phyloP scores from a whole-genome alignment of 2,888 invertebrate species.

The Scaptomyza reducta region DNA sequence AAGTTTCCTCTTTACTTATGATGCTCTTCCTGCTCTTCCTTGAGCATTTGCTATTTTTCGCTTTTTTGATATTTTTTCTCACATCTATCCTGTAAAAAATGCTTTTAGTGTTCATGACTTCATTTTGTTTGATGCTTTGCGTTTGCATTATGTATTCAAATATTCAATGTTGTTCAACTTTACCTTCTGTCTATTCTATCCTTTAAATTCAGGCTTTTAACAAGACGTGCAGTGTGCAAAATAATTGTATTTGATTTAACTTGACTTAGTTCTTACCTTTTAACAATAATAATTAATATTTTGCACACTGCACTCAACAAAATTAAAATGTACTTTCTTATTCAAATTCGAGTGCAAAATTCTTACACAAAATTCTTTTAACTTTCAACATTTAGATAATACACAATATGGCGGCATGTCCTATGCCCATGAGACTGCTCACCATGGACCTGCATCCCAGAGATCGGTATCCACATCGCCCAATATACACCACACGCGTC shows the following conservation, averaged over 20 bases:
- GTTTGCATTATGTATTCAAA: slow-evolving; percentile 62
- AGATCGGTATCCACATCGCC: slow-evolving; percentile 82
- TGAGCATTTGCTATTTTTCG: slow-evolving; percentile 17
- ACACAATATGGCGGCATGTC: slow-evolving; percentile 74
- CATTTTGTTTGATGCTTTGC: slow-evolving; percentile 69
- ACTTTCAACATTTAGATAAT: slow-evolving; percentile 55
- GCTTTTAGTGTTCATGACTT: slow-evolving; percentile 74
- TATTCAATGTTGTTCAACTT: slow-evolving; percentile 44
- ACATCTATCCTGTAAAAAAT: slow-evolving; percentile 21
- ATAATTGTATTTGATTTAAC: not conserved
- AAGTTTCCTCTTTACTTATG: slow-evolving; percentile 37
- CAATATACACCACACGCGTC: slow-evolving; percentile 80
- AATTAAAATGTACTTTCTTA: slow-evolving; percentile 33
- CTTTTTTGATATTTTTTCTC: not conserved
- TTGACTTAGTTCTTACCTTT: too few species aligned
- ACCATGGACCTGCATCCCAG: slow-evolving; percentile 68
- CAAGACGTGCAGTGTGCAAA: slow-evolving; percentile 48
- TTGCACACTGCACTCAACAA: slow-evolving; percentile 27
- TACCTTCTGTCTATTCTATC: slow-evolving; percentile 58
- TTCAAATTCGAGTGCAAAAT: slow-evolving; percentile 33
- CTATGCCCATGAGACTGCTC: slow-evolving; percentile 72
- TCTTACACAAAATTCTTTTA: slow-evolving; percentile 10
- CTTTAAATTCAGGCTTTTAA: slow-evolving; percentile 30
- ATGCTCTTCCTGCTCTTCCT: slow-evolving; percentile 24
- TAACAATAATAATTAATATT: not conserved